Conservation (phyloP, 2,113 vertebrate genomes). For the Atherinomorus stipes region DNA sequence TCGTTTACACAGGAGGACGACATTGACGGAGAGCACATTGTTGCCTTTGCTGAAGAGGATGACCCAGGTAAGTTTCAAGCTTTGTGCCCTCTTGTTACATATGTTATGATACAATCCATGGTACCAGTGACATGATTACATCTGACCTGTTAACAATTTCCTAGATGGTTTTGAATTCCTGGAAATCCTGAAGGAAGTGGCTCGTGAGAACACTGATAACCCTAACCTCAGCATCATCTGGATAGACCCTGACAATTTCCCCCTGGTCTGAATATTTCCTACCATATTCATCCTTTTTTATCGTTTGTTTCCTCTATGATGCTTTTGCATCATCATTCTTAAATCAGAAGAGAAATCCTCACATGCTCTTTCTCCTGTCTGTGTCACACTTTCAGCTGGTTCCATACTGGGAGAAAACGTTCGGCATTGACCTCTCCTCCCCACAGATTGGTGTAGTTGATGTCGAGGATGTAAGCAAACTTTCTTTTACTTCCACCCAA, state of each 20-base stretch:
- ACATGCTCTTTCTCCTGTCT: not conserved
- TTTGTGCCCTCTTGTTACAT: no score
- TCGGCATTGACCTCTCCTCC: conserved; percentile 88
- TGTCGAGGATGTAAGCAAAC: conserved; percentile 25
- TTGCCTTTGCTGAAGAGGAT: conserved; percentile 92
- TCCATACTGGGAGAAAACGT: conserved; percentile 95
- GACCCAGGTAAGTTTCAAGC: conserved; percentile 88
- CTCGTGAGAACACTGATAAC: conserved; percentile 91
- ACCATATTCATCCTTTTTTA: not conserved
- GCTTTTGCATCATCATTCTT: not conserved
- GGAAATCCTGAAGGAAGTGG: conserved; percentile 92
- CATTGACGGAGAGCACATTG: conserved; percentile 92
- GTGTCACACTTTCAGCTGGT: conserved; percentile 82
- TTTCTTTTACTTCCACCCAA: not conserved
- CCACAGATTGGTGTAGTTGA: conserved; percentile 87
- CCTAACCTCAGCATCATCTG: conserved; percentile 95
- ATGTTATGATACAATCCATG: no score
- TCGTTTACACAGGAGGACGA: conserved; percentile 87
- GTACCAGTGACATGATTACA: not conserved
- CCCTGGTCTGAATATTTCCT: conserved; percentile 82
- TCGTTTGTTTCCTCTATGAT: not conserved
- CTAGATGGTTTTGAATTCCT: conserved; percentile 93
- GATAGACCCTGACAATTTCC: conserved; percentile 94
- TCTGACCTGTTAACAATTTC: conserved; percentile 20
- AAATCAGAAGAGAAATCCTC: no score